phyloP scores from a whole-genome alignment of 1,140 invertebrate genomes.

The Thaumetopoea pityocampa region DNA sequence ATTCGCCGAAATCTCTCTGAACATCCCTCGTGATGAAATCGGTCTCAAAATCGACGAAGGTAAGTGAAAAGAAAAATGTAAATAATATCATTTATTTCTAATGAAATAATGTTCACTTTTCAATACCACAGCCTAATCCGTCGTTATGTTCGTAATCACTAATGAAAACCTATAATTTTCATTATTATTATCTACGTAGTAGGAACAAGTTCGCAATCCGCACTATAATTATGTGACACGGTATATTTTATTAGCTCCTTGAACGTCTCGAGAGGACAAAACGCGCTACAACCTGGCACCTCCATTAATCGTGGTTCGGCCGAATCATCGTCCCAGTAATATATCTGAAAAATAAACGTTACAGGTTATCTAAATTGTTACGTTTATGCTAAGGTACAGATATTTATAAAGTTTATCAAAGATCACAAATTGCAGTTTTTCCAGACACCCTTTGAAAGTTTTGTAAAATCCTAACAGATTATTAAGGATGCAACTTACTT shows the following conservation, averaged over 20 bases:
- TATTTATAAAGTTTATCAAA: too few relatives aligned
- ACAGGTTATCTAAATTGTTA: too few relatives aligned
- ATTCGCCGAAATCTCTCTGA: conserved; percentile 89
- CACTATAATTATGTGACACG: conserved; percentile 56
- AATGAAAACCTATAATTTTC: not conserved
- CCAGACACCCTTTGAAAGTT: not conserved
- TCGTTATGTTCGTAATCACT: conserved; percentile 3
- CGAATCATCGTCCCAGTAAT: conserved; percentile 69
- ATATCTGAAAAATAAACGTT: conserved; percentile 57
- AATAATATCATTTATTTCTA: conserved; percentile 24
- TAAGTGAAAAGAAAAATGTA: conserved; percentile 45
- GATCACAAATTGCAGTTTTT: too few relatives aligned
- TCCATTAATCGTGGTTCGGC: conserved; percentile 65
- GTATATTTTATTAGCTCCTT: conserved; percentile 60
- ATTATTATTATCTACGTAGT: conserved; percentile 5
- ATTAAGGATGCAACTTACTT: too few relatives aligned
- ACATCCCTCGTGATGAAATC: conserved; percentile 90
- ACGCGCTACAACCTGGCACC: conserved; percentile 59
- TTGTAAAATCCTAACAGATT: too few relatives aligned
- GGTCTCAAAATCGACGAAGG: conserved; percentile 88
- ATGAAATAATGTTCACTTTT: conserved; percentile 14
- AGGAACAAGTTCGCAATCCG: conserved; percentile 53
- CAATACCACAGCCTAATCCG: conserved; percentile 33
- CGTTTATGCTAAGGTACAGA: too few relatives aligned
- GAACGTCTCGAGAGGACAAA: conserved; percentile 67